A percentile compares a stretch with the other conserved stretches of the same genome.
Conservation (phyloP, 2,888 invertebrate genomes). For the Chloroclystis v-ata region DNA sequence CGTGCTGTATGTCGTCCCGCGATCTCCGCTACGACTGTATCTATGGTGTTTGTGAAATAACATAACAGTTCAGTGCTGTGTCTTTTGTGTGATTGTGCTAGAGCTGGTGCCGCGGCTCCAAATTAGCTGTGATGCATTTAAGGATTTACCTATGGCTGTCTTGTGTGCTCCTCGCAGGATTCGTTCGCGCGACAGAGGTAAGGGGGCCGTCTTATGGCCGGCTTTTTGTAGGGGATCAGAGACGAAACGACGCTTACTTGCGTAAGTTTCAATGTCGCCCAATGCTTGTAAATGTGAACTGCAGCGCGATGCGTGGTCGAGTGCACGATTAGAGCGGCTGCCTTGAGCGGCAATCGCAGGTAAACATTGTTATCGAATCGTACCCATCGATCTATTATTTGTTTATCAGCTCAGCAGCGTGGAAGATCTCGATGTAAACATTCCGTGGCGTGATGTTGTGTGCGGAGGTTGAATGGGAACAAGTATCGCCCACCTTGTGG, state of each 20-base stretch:
- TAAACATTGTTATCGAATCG: slow-evolving; percentile 67
- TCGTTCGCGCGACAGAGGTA: slow-evolving; percentile 86
- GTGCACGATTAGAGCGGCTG: slow-evolving; percentile 42
- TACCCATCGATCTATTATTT: slow-evolving; percentile 57
- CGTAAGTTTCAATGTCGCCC: slow-evolving; percentile 73
- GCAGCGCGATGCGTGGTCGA: slow-evolving; percentile 18
- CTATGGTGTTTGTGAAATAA: slow-evolving; percentile 72
- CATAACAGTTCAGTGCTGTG: slow-evolving; percentile 74
- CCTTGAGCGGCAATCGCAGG: slow-evolving; percentile 67
- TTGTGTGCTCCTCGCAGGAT: slow-evolving; percentile 85
- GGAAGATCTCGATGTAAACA: slow-evolving; percentile 42
- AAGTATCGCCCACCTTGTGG: slow-evolving; percentile 63
- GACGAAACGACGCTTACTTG: slow-evolving; percentile 46
- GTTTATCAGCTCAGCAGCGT: slow-evolving; percentile 46
- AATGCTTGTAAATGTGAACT: slow-evolving; percentile 33
- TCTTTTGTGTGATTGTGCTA: slow-evolving; percentile 64
- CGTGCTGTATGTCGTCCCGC: slow-evolving; percentile 62
- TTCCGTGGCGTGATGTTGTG: slow-evolving; percentile 24
- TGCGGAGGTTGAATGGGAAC: slow-evolving; percentile 56
- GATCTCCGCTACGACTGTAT: slow-evolving; percentile 56
- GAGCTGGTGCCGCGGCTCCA: slow-evolving; percentile 59
- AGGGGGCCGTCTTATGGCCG: slow-evolving; percentile 76
- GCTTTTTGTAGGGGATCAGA: slow-evolving; percentile 58
- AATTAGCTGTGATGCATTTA: slow-evolving; percentile 83
- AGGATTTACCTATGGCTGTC: slow-evolving; percentile 86